Base-by-base conservation (phyloP, 2,888 invertebrate species). In the Eubasilissa splendida region DNA sequence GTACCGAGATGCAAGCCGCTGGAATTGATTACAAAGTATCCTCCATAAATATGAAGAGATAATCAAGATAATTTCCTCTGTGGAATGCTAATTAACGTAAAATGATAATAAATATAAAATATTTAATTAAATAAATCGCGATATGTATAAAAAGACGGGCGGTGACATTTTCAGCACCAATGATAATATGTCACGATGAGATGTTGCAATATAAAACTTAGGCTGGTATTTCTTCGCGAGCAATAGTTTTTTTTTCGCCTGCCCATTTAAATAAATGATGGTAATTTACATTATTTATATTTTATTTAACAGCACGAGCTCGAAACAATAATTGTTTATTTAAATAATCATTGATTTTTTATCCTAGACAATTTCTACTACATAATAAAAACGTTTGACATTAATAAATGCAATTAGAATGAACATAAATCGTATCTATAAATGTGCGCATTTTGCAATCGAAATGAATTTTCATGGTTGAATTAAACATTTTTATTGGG, bases 291-390 rank as follows among this genome's bases (percentile, higher is more conserved):
- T 31, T 68, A 12, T 33, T 71, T 56, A 56, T 56, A 56, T 22
- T 22, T 10, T 58, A 12, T 71, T 54, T 71, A 31, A n/a, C 54
- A 71, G 56, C 7, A 31, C 56, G 71, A 31, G 65, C 12, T 22
- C 71, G 56, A 71, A 56, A 56, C 56, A 71, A 58, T 71, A 56
- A 71, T 71, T 11, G 71, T 56, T 71, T 71, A 71, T 71, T 71
- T 4, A 53, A 68, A 68, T 68, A 10, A 52, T 52, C 31, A 52
- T 10, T 7, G 53, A 68, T 68, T 22, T 68, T 60, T 60, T 22
- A 22, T n/a, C n/a, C 22, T 60, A 22, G 60, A 60, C 14, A 22
- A 22, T 22, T 60, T 60, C 60, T 11, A n/a, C 5, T 60, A n/a
- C 60, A 60, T 4, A n/a, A 8, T 60, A 59, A 11, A 59, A 59